Evolutionary conservation across 2,113 vertebrate species (phyloP).

Genomic region (Hystrix brachyura): DNA sequence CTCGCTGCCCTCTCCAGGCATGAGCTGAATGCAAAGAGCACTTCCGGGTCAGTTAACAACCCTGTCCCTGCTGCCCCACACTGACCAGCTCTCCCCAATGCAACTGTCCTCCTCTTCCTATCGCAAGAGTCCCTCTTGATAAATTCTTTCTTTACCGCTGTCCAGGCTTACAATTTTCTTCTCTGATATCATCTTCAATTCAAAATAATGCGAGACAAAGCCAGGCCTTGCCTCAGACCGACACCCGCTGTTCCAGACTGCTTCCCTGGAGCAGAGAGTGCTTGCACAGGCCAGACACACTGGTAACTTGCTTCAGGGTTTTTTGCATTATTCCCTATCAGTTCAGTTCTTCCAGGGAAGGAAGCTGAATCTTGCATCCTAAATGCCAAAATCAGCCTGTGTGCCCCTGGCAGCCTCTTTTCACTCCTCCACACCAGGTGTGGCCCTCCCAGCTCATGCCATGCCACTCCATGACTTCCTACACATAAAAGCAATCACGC

Average conservation of each 20-base stretch:
- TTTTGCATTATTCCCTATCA: not conserved
- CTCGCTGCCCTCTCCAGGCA: not conserved
- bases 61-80: not conserved
- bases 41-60: accelerated
- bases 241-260: not conserved
- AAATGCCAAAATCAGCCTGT: not conserved
- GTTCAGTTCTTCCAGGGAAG: not conserved
- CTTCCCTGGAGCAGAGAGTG: accelerated
- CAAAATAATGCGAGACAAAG: not conserved
- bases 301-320: not conserved
- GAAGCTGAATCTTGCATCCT: not conserved
- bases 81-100: not conserved
- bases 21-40: not conserved
- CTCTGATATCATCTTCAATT: not conserved
- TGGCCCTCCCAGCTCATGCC: not conserved
- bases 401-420: not conserved
- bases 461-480: not conserved
- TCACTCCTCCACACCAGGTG: not conserved
- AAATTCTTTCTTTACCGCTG: not conserved
- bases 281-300: not conserved
- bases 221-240: not conserved
- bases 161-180: not conserved
- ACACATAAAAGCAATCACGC: not conserved
- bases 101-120: accelerated
- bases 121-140: accelerated